Evolutionary conservation across 2,797 vertebrate species (phyloP).

Genomic region (Bovichtus diacanthus): DNA sequence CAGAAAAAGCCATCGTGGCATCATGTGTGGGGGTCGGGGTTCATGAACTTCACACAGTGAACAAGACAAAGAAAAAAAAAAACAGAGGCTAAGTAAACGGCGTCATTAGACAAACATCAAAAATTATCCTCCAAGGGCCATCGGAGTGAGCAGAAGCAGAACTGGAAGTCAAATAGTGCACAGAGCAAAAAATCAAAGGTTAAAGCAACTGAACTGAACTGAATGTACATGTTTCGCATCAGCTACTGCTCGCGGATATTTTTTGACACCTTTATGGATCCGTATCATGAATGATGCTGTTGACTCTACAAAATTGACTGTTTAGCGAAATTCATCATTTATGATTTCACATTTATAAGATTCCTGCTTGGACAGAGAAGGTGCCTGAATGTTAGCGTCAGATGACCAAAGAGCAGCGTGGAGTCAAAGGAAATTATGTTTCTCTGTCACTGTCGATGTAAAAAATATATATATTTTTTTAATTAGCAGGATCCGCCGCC

Average conservation of each 20-base stretch:
- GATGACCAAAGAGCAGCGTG: too few species aligned
- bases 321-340: constrained; percentile 6
- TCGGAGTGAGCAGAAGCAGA: background rate
- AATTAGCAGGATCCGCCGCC: too few species aligned
- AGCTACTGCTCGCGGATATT: background rate
- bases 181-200: constrained; percentile 1
- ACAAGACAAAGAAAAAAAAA: background rate
- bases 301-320: constrained; percentile 20
- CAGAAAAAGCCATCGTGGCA: background rate
- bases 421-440: too few species aligned
- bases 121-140: background rate
- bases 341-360: constrained; percentile 5
- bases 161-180: background rate
- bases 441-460: too few species aligned
- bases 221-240: background rate
- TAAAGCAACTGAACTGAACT: background rate
- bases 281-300: constrained; percentile 9
- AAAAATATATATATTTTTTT: too few species aligned
- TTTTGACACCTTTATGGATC: background rate
- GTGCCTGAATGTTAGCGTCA: background rate
- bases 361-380: background rate
- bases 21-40: background rate
- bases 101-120: background rate
- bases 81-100: background rate
- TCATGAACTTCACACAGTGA: background rate